phyloP scores from a whole-genome alignment of 2,888 invertebrate species.

The Stegophylla sp. region DNA sequence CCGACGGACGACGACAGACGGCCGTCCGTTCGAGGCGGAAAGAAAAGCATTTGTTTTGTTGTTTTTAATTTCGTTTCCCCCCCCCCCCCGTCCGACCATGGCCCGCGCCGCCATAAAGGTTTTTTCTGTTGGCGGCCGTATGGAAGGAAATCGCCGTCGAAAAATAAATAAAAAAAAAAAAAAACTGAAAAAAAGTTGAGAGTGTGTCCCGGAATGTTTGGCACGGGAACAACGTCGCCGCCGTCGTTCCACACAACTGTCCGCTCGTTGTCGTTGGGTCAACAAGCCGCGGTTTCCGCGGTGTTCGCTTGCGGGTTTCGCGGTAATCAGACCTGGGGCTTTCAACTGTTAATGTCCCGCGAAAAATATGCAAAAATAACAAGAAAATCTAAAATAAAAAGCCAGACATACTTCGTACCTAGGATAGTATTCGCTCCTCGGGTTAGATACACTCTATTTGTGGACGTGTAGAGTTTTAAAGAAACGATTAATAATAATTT shows the following conservation, averaged over 20 bases:
- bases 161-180: not conserved
- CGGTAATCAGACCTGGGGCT: too few species aligned
- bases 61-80: not conserved
- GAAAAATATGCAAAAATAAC: too few species aligned
- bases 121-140: not conserved
- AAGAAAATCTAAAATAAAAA: too few species aligned
- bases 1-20: too few species aligned
- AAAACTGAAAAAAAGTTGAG: not conserved
- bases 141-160: not conserved
- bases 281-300: not conserved
- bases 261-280: not conserved
- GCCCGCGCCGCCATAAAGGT: not conserved
- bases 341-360: too few species aligned
- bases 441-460: too few species aligned
- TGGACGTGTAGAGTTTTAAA: too few species aligned
- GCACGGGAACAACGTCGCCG: constrained; percentile 22
- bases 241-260: not conserved
- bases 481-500: too few species aligned
- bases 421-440: too few species aligned
- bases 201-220: constrained; percentile 30
- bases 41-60: not conserved
- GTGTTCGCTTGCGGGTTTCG: not conserved
- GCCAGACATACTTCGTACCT: too few species aligned
- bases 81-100: too few species aligned
- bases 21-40: not conserved